Percentiles rank a stretch among this genome's conserved stretches.
Conservation (phyloP, 2,797 vertebrate genomes). For the Catharus ustulatus region DNA sequence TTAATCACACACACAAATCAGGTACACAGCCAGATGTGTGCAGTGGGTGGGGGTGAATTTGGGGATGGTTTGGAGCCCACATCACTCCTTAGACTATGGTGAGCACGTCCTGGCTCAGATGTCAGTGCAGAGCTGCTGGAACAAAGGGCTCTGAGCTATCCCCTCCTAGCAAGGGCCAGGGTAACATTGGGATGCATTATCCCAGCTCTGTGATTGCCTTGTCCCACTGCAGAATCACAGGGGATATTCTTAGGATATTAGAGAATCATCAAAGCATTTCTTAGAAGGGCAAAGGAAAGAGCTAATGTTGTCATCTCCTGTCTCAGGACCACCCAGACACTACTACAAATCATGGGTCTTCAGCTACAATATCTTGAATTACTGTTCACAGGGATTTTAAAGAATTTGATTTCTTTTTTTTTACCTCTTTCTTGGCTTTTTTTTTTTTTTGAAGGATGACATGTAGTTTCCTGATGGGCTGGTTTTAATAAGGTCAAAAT, state of each 20-base stretch:
- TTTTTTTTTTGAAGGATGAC: slow-evolving; percentile 14
- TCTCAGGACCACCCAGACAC: slow-evolving; percentile 65
- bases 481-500: slow-evolving; percentile 74
- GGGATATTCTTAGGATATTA: slow-evolving; percentile 61
- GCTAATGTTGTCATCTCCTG: slow-evolving; percentile 65
- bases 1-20: neutral
- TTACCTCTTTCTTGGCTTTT: neutral
- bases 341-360: slow-evolving; percentile 49
- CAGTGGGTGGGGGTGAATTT: neutral
- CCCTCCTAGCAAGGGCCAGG: neutral
- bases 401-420: slow-evolving; percentile 1
- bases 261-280: slow-evolving; percentile 70
- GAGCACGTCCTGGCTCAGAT: slow-evolving; percentile 32
- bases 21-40: slow-evolving; percentile 44
- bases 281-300: slow-evolving; percentile 59
- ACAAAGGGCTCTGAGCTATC: slow-evolving; percentile 38
- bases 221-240: slow-evolving; percentile 37
- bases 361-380: slow-evolving; percentile 58
- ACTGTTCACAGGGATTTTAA: slow-evolving; percentile 57
- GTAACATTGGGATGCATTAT: slow-evolving; percentile 63
- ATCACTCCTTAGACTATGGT: neutral
- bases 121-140: slow-evolving; percentile 9
- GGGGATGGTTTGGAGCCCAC: slow-evolving; percentile 18
- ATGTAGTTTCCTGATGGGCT: slow-evolving; percentile 70
- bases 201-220: slow-evolving; percentile 8